Conservation (phyloP, 2,888 invertebrate species). For the Drosophila macrothrix region DNA sequence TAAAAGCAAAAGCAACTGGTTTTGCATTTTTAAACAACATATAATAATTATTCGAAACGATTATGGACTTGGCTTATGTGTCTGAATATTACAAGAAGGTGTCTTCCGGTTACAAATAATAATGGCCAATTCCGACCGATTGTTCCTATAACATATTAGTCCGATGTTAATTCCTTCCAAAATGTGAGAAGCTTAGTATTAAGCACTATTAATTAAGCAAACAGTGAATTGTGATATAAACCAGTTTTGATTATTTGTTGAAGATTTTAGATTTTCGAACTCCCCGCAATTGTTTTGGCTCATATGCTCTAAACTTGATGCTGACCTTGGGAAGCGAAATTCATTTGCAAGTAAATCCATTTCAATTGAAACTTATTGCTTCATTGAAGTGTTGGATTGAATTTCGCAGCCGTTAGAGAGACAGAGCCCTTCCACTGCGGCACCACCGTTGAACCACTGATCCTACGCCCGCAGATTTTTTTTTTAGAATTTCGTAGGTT, state of each 20-base stretch:
- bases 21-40: too few species aligned
- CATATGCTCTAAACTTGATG: background rate
- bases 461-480: slow-evolving; percentile 82
- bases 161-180: background rate
- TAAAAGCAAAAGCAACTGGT: too few species aligned
- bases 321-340: slow-evolving; percentile 62
- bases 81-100: background rate
- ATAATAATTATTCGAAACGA: too few species aligned
- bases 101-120: background rate
- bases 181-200: too few species aligned
- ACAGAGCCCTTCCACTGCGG: slow-evolving; percentile 44
- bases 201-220: background rate
- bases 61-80: too few species aligned
- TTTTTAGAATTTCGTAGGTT: slow-evolving; percentile 59
- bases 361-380: slow-evolving; percentile 76
- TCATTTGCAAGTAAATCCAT: slow-evolving; percentile 40
- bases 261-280: background rate
- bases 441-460: slow-evolving; percentile 43
- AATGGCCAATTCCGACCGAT: background rate
- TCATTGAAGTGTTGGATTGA: slow-evolving; percentile 52
- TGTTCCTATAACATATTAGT: background rate
- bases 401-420: slow-evolving; percentile 54
- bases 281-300: background rate
- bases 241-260: background rate
- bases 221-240: background rate